phyloP scores from a whole-genome alignment of 2,888 invertebrate genomes.

The Dasypogon diadema region DNA sequence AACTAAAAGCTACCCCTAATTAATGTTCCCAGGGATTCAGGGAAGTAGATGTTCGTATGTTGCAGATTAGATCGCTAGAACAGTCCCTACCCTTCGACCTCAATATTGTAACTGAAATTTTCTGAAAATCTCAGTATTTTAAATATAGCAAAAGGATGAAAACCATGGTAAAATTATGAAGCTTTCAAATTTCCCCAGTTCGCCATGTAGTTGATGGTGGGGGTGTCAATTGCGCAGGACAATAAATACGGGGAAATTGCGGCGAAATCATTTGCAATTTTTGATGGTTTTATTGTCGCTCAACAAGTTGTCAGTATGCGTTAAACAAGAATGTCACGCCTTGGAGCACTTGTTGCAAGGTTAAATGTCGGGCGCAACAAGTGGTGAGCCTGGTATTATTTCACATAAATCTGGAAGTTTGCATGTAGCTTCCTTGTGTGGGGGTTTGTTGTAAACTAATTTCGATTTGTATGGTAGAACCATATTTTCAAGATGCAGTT shows the following conservation, averaged over 20 bases:
- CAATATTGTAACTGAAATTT: too few species aligned
- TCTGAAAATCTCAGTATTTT: too few species aligned
- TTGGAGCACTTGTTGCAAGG: neutral
- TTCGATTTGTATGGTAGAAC: too few species aligned
- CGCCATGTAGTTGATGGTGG: neutral
- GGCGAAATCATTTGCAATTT: neutral
- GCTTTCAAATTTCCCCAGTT: neutral
- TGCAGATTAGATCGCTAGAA: too few species aligned
- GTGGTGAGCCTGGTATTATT: neutral
- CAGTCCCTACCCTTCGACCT: too few species aligned
- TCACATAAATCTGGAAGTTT: neutral
- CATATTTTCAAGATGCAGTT: neutral
- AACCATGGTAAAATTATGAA: neutral
- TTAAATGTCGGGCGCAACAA: slow-evolving; percentile 1
- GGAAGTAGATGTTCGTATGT: too few species aligned
- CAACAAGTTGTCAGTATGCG: slow-evolving; percentile 9
- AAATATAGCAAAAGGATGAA: neutral
- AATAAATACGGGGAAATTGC: neutral
- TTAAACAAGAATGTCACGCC: neutral
- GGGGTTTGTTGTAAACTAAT: too few species aligned
- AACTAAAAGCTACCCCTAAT: too few species aligned
- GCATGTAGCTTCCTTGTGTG: too few species aligned
- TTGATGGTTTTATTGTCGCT: neutral
- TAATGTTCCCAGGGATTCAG: too few species aligned
- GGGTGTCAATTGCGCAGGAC: neutral